These are phyloP conservation scores for Suncus etruscus DNA, from an alignment of 2,113 vertebrate species.

Conservation along the genomic window DNA sequence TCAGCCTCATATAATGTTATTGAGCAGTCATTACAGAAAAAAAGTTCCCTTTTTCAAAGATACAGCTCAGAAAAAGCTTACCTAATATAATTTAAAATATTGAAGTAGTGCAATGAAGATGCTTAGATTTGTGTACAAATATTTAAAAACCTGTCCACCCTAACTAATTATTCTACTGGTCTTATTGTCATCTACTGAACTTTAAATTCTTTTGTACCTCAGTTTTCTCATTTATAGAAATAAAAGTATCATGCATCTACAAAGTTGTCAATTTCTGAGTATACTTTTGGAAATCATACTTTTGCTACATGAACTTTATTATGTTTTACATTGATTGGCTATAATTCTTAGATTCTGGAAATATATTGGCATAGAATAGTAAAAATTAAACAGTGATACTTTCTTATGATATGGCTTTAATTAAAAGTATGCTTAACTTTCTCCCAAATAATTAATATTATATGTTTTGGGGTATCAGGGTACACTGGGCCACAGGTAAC, in stretches of 20 bases:
- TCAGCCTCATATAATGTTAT: background rate
- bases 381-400: conserved; percentile 42
- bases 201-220: conserved; percentile 32
- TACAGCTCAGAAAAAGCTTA: no score
- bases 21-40: background rate
- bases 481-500: no score
- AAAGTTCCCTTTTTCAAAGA: background rate
- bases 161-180: background rate
- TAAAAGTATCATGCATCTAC: background rate
- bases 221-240: background rate
- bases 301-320: conserved; percentile 51
- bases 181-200: background rate
- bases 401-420: conserved; percentile 33
- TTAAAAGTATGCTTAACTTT: conserved; percentile 3
- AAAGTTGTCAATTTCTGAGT: conserved; percentile 38
- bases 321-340: conserved; percentile 31
- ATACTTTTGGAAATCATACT: conserved; percentile 22
- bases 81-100: no score
- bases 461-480: no score
- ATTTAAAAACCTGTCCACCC: background rate
- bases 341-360: conserved; percentile 56
- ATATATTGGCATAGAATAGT: background rate
- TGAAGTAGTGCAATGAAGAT: no score
- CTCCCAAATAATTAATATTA: conserved; percentile 35
- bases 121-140: no score